Evolutionary conservation across 2,888 invertebrate genomes (phyloP).

Genomic region (Lamproptera curius): DNA sequence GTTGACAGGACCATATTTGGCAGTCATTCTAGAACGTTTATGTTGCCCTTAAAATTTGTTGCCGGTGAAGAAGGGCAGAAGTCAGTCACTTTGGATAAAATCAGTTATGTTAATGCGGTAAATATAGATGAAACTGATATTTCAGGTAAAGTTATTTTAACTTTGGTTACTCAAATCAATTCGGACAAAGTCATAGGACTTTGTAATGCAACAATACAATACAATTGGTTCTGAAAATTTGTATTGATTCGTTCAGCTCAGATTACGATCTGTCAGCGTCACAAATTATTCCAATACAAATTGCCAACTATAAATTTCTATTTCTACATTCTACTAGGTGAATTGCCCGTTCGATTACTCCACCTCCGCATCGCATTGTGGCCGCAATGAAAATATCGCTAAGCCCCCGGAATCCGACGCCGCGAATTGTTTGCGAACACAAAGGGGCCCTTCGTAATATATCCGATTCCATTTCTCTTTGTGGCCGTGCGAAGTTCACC

Average conservation of each 20-base stretch:
- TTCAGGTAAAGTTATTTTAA: neutral
- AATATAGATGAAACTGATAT: neutral
- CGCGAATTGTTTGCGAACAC: conserved; percentile 25
- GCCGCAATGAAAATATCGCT: conserved; percentile 19
- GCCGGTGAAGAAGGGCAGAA: too few species aligned
- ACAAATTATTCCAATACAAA: neutral
- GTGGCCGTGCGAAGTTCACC: conserved; percentile 29
- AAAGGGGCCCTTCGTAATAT: conserved; percentile 22
- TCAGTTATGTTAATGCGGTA: too few species aligned
- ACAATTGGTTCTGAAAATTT: neutral
- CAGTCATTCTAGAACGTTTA: too few species aligned
- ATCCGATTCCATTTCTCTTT: conserved; percentile 28
- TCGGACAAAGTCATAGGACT: too few species aligned
- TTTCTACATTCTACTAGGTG: neutral
- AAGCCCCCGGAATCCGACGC: conserved; percentile 18
- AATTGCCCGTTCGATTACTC: conserved; percentile 9
- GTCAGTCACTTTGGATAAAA: too few species aligned
- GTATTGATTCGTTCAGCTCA: neutral
- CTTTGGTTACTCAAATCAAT: too few species aligned
- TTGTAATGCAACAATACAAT: neutral
- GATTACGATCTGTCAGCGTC: neutral
- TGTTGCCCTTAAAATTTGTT: too few species aligned
- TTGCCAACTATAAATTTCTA: neutral
- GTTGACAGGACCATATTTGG: too few species aligned
- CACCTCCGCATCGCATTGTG: conserved; percentile 2